These are phyloP conservation scores for Phymatocera aterrima DNA, from an alignment of 2,888 invertebrate species.

Conservation along the genomic window DNA sequence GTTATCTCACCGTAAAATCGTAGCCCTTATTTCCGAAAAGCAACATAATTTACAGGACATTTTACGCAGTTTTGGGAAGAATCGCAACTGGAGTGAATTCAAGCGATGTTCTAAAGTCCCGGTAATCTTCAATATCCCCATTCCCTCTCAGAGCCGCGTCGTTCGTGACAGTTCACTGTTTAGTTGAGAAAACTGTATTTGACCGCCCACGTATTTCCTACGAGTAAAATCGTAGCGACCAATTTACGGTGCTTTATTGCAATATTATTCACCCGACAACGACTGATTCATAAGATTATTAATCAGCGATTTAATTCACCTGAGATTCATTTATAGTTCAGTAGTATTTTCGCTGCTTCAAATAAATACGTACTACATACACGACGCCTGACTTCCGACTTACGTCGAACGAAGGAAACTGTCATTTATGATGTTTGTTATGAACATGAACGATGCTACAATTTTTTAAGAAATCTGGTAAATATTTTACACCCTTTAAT, in stretches of 20 bases:
- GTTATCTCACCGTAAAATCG: too few species aligned
- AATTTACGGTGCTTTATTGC: conserved; percentile 8
- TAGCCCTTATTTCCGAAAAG: not conserved
- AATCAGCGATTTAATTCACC: not conserved
- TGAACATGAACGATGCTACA: conserved; percentile 81
- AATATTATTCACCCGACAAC: not conserved
- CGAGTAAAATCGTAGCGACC: not conserved
- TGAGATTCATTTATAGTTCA: too few species aligned
- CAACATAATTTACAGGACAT: too few species aligned
- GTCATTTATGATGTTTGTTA: conserved; percentile 68
- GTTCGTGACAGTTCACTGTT: conserved; percentile 25
- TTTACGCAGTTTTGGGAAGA: too few species aligned
- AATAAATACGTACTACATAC: not conserved
- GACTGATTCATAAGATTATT: not conserved
- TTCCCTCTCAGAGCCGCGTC: not conserved
- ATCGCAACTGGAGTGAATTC: too few species aligned
- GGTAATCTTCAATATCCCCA: not conserved
- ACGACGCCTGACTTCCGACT: conserved; percentile 4
- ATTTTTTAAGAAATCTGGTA: conserved; percentile 87
- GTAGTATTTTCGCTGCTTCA: too few species aligned
- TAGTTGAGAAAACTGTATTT: not conserved
- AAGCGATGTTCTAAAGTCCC: not conserved
- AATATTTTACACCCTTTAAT: conserved; percentile 54
- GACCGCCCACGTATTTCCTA: not conserved
- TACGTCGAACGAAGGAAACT: conserved; percentile 42